A percentile compares a stretch with the other conserved stretches of the same genome.
Conservation (phyloP, 2,888 invertebrate genomes). For the Sarcophaga rosellei region DNA sequence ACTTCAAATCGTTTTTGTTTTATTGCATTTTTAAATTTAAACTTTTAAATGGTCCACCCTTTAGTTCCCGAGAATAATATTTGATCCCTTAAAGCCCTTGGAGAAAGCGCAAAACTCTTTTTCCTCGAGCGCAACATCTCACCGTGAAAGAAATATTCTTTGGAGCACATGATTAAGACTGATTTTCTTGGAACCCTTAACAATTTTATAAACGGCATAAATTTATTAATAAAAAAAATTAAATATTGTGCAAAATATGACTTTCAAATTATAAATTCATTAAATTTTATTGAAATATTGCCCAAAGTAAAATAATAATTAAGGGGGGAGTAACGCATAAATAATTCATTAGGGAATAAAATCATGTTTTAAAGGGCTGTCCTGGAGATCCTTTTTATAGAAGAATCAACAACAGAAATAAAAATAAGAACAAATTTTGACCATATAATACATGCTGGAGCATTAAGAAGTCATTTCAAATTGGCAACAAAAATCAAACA, state of each 20-base stretch:
- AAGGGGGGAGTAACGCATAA: background rate
- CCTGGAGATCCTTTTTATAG: conserved; percentile 12
- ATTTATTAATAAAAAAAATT: too few species aligned
- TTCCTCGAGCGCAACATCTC: too few species aligned
- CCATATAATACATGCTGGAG: conserved; percentile 43
- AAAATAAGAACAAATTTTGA: conserved; percentile 31
- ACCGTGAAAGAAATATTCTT: too few species aligned
- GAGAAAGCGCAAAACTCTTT: too few species aligned
- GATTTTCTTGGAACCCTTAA: too few species aligned
- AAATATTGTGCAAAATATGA: background rate
- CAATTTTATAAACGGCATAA: too few species aligned
- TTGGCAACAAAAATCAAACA: conserved; percentile 35
- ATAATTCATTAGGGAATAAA: conserved; percentile 38
- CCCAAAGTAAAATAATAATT: background rate
- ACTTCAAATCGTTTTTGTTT: too few species aligned
- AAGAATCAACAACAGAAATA: conserved; percentile 2
- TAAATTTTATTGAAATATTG: background rate
- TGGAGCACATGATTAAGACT: too few species aligned
- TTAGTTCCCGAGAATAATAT: too few species aligned
- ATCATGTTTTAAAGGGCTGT: conserved; percentile 39
- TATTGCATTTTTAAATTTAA: too few species aligned
- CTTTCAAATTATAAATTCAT: conserved; percentile 4
- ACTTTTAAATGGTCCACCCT: too few species aligned
- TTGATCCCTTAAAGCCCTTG: too few species aligned
- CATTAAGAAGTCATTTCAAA: conserved; percentile 60